Evolutionary conservation across 2,888 invertebrate genomes (phyloP).

Genomic region (Protophormia terraenovae): DNA sequence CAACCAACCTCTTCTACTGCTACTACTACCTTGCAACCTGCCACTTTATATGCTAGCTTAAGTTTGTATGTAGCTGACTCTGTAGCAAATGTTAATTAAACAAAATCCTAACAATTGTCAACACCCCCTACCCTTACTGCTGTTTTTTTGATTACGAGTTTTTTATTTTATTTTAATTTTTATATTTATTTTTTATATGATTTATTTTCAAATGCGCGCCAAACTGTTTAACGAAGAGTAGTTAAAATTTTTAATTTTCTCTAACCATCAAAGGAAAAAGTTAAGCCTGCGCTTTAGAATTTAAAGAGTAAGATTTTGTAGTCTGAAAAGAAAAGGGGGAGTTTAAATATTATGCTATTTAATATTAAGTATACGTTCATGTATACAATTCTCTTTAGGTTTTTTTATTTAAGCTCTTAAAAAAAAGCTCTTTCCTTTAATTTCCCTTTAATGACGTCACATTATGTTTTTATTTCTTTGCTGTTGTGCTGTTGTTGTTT

Average conservation of each 20-base stretch:
- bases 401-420: no score
- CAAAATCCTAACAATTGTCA: conserved; percentile 65
- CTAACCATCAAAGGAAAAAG: conserved; percentile 17
- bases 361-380: no score
- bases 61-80: background rate
- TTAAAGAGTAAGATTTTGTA: conserved; percentile 19
- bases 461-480: conserved; percentile 44
- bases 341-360: conserved; percentile 27
- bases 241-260: background rate
- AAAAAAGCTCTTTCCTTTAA: conserved; percentile 23
- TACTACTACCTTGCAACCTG: background rate
- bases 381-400: no score
- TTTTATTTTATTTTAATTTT: conserved; percentile 12
- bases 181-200: conserved; percentile 11
- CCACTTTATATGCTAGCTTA: background rate
- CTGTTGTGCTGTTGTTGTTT: conserved; percentile 4
- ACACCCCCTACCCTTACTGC: conserved; percentile 58
- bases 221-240: conserved; percentile 58
- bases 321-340: conserved; percentile 34
- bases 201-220: conserved; percentile 66
- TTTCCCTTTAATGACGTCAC: conserved; percentile 53
- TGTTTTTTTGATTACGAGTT: background rate
- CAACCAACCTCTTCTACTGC: conserved; percentile 17
- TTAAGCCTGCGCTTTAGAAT: conserved; percentile 56
- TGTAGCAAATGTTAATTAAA: conserved; percentile 41